Evolutionary conservation across 2,888 invertebrate species (phyloP).

Genomic region (Ennomos fuscantarius): DNA sequence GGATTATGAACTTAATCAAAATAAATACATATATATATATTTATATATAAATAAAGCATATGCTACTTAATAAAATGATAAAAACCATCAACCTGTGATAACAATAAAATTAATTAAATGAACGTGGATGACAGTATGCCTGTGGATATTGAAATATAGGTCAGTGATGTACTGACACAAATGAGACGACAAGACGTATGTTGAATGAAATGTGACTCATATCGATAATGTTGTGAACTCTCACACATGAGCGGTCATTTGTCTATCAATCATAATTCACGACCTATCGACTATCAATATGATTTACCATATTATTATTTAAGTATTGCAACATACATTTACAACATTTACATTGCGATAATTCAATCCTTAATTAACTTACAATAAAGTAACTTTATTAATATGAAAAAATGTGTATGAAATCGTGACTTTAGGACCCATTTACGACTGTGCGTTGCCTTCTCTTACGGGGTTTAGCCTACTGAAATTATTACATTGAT

Average conservation of each 20-base stretch:
- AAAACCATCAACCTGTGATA: conserved; percentile 5
- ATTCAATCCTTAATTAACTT: no score
- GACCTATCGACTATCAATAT: conserved; percentile 10
- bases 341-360: no score
- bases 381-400: no score
- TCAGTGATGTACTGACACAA: conserved; percentile 27
- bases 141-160: conserved; percentile 27
- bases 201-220: conserved; percentile 30
- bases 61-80: not conserved
- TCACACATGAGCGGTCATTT: conserved; percentile 30
- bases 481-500: no score
- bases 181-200: conserved; percentile 15
- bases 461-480: no score
- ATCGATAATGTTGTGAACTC: conserved; percentile 29
- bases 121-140: not conserved
- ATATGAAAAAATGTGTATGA: no score
- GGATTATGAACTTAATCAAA: no score
- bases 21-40: no score
- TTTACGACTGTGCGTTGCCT: no score
- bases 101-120: not conserved
- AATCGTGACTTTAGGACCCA: no score
- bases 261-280: conserved; percentile 31
- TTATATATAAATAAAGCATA: no score
- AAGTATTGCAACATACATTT: not conserved
- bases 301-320: not conserved